Conservation (phyloP, 2,797 vertebrate genomes). For the Lagocephalus sceleratus region DNA sequence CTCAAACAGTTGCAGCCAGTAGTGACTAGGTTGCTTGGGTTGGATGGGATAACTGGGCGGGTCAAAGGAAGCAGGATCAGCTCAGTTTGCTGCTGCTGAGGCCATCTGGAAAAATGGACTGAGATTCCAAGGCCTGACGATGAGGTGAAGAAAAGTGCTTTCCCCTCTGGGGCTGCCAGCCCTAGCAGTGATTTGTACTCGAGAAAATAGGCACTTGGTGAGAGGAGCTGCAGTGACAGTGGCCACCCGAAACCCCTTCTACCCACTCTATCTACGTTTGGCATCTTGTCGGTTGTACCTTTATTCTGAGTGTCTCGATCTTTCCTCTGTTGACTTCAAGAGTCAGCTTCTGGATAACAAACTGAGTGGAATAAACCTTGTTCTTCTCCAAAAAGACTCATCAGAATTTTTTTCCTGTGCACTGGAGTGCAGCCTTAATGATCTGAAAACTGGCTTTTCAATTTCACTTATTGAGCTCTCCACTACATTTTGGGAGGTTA, state of each 20-base stretch:
- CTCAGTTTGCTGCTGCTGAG: slow-evolving; percentile 56
- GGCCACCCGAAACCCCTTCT: slow-evolving; percentile 11
- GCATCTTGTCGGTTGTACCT: slow-evolving; percentile 38
- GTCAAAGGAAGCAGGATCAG: slow-evolving; percentile 63
- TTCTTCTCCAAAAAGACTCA: slow-evolving; percentile 8
- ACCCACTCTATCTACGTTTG: slow-evolving; percentile 17
- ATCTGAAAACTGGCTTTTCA: slow-evolving; percentile 4
- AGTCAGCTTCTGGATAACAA: slow-evolving; percentile 19
- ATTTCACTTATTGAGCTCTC: neutral
- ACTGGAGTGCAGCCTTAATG: slow-evolving; percentile 12
- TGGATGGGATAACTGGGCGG: slow-evolving; percentile 66
- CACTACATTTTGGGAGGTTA: too few relatives aligned
- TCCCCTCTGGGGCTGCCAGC: slow-evolving; percentile 63
- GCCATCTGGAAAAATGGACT: slow-evolving; percentile 79
- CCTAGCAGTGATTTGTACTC: slow-evolving; percentile 68
- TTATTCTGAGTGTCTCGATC: slow-evolving; percentile 32
- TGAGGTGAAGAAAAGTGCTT: slow-evolving; percentile 79
- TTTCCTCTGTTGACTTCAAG: slow-evolving; percentile 30
- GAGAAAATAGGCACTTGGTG: slow-evolving; percentile 50
- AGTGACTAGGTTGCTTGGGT: slow-evolving; percentile 47
- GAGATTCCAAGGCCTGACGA: slow-evolving; percentile 67
- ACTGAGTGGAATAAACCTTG: slow-evolving; percentile 21
- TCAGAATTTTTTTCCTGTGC: slow-evolving; percentile 2
- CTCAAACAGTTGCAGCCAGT: slow-evolving; percentile 47
- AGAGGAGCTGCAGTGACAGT: slow-evolving; percentile 23